These are phyloP conservation scores for Neotragus pygmaeus DNA, from an alignment of 2,113 vertebrate genomes.

Conservation along the genomic window DNA sequence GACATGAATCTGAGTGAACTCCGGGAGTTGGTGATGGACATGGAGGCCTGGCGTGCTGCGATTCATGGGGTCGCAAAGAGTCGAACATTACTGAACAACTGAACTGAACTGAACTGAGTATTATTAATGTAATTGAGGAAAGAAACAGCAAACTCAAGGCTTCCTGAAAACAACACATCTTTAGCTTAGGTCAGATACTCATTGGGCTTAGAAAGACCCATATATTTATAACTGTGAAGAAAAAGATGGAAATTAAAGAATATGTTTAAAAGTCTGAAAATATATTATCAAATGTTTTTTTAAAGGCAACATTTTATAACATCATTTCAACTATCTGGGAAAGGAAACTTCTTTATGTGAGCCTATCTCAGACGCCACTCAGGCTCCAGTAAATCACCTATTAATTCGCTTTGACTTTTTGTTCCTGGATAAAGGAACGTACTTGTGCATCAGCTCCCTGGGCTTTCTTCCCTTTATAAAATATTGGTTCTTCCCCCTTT, in stretches of 20 bases:
- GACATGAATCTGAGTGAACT: too few species aligned
- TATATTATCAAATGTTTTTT: constrained; percentile 28
- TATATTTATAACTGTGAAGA: not conserved
- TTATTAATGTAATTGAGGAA: not conserved
- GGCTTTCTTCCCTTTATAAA: constrained; percentile 46
- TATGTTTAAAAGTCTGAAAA: constrained; percentile 21
- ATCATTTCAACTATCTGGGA: not conserved
- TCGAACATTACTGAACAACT: too few species aligned
- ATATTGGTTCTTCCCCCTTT: constrained; percentile 42
- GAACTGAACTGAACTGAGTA: too few species aligned
- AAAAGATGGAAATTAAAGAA: constrained; percentile 33
- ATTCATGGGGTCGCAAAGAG: too few species aligned
- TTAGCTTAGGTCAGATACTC: not conserved
- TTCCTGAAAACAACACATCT: not conserved
- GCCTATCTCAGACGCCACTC: constrained; percentile 18
- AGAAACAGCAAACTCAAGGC: not conserved
- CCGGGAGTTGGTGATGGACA: too few species aligned
- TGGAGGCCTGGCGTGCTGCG: too few species aligned
- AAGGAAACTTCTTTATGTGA: not conserved
- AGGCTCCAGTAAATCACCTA: constrained; percentile 30
- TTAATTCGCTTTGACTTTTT: constrained; percentile 49
- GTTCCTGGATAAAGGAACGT: constrained; percentile 41
- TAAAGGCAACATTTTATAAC: constrained; percentile 22
- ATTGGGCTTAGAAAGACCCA: not conserved
- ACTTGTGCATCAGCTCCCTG: not conserved